Base-by-base conservation (phyloP, 2,113 vertebrate genomes). In the Chroicocephalus ridibundus region DNA sequence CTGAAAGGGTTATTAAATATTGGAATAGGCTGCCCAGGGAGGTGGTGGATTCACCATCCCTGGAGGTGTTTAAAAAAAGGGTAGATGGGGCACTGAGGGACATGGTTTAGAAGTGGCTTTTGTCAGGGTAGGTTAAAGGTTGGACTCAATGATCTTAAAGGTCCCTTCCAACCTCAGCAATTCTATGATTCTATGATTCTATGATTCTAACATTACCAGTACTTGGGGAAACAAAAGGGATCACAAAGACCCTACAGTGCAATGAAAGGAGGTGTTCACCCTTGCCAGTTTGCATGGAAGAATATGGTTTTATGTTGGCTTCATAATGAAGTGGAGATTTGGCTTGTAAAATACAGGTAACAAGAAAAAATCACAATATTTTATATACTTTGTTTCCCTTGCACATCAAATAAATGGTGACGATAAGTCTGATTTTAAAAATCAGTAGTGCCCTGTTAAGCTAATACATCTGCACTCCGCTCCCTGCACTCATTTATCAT, bases 251-350 rank as follows among this genome's bases (percentile, higher is more conserved):
- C 32, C 49, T 69, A 10, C 61, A 25, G 46, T n/a, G 10, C 38
- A 61, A 4, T 52, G 32, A 60, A 80, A 65, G 24, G 7, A 4
- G 16, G 7, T 76, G 36, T 60, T 89, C 17, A 10, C 38, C 85
- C 71, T 42, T 64, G 21, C 26, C 0, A 0, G 13, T 55, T 88
- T 75, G 16, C 17, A 5, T 3, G 5, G 60, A 77, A 74, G 40
- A 78, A 36, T 49, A 22, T 47, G 19, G 15, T 69, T 78, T 11
- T 42, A 13, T 70, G 29, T 62, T 90, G 42, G 22, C 46, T 94
- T 14, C 22, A 25, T 79, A 65, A 68, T 15, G 17, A 79, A 38
- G 24, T 49, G 17, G 15, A 77, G 25, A 36, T 82, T 44, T 26
- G 29, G 12, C 46, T 82, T 90, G 62, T 65, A 68, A 94, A 90